phyloP scores from a whole-genome alignment of 2,113 vertebrate species.

The Oreotragus oreotragus region DNA sequence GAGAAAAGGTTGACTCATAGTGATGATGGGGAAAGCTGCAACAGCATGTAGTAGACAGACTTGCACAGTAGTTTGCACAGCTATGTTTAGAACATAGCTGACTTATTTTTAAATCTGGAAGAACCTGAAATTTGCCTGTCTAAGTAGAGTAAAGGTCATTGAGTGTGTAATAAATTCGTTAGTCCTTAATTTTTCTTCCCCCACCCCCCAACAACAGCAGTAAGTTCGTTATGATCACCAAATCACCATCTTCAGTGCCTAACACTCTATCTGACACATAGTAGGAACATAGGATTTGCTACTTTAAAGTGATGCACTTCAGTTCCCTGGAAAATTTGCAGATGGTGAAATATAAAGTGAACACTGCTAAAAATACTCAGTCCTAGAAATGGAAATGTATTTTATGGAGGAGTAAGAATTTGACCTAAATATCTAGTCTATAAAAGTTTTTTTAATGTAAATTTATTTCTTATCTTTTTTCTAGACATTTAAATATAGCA shows the following conservation, averaged over 20 bases:
- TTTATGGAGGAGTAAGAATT: background rate
- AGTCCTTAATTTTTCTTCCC: slow-evolving; percentile 1
- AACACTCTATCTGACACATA: background rate
- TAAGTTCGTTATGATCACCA: background rate
- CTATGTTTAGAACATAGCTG: slow-evolving; percentile 23
- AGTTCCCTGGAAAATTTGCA: background rate
- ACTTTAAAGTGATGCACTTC: background rate
- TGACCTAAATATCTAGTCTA: background rate
- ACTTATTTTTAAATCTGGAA: slow-evolving; percentile 40
- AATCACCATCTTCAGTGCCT: background rate
- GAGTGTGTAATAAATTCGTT: background rate
- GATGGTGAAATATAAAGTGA: background rate
- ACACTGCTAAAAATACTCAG: background rate
- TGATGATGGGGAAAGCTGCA: background rate
- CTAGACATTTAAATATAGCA: background rate
- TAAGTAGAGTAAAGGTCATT: slow-evolving; percentile 11
- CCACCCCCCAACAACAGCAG: background rate
- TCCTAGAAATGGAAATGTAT: background rate
- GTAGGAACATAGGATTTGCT: background rate
- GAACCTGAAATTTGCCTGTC: slow-evolving; percentile 21
- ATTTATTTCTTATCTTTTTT: background rate
- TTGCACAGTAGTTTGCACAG: background rate
- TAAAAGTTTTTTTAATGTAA: background rate
- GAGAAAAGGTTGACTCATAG: background rate
- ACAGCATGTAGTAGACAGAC: background rate